Evolutionary conservation across 2,797 vertebrate genomes (phyloP).

Genomic region (Borostomias antarcticus): DNA sequence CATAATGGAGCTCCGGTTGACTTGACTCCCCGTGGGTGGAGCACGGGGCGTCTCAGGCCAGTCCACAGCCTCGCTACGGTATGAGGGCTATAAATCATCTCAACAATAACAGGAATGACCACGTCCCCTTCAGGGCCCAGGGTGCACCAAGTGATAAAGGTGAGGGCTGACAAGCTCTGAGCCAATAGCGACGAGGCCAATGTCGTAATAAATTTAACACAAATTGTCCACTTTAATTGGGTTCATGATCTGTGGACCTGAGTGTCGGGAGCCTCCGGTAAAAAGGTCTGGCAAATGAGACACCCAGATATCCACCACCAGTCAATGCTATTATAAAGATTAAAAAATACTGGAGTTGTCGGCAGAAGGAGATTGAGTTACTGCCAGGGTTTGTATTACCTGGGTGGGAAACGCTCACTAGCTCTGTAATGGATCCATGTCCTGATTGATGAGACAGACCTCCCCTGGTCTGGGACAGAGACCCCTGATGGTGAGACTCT

Average conservation of each 20-base stretch:
- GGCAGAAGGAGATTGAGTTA: slow-evolving; percentile 54
- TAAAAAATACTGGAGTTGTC: slow-evolving; percentile 61
- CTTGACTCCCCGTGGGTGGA: slow-evolving; percentile 50
- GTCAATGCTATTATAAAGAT: slow-evolving; percentile 70
- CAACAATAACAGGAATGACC: slow-evolving; percentile 73
- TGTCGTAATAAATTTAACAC: slow-evolving; percentile 70
- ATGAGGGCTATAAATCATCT: slow-evolving; percentile 70
- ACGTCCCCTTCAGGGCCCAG: slow-evolving; percentile 45
- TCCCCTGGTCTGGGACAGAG: slow-evolving; percentile 1
- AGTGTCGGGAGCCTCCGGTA: slow-evolving; percentile 67
- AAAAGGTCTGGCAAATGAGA: slow-evolving; percentile 71
- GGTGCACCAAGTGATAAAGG: slow-evolving; percentile 57
- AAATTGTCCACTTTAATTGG: slow-evolving; percentile 79
- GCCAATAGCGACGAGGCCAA: slow-evolving; percentile 53
- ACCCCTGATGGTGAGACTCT: slow-evolving; percentile 31
- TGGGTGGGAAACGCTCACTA: slow-evolving; percentile 36
- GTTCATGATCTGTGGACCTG: slow-evolving; percentile 74
- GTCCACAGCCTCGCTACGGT: slow-evolving; percentile 24
- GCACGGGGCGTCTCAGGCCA: slow-evolving; percentile 42
- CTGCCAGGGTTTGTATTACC: slow-evolving; percentile 54
- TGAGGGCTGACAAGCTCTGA: slow-evolving; percentile 53
- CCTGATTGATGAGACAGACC: slow-evolving; percentile 31
- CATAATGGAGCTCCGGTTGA: slow-evolving; percentile 58
- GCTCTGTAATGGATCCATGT: slow-evolving; percentile 36
- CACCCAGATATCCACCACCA: slow-evolving; percentile 53